Percentiles rank a stretch among this genome's conserved stretches.
Conservation (phyloP, 2,888 invertebrate genomes). For the Scaptodrosophila latifasciaeformis region DNA sequence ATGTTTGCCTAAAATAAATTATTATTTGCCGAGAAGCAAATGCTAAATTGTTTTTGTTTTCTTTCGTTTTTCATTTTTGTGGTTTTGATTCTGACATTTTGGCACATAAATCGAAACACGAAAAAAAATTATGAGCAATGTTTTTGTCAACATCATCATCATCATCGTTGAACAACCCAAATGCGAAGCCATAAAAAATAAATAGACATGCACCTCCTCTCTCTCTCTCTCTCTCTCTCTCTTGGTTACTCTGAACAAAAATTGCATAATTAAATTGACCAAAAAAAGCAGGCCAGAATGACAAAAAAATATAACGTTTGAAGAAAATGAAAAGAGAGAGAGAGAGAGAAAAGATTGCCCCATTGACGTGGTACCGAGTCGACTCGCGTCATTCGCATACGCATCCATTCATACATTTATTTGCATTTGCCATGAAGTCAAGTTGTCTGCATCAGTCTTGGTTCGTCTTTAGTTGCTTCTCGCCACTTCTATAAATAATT, state of each 20-base stretch:
- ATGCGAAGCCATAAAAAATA: conserved; percentile 16
- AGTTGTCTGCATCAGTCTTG: conserved; percentile 33
- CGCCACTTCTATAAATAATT: conserved; percentile 65
- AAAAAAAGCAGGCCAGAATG: conserved; percentile 46
- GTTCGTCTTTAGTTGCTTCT: conserved; percentile 9
- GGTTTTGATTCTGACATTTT: conserved; percentile 48
- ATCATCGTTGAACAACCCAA: conserved; percentile 4
- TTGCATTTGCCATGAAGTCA: conserved; percentile 38
- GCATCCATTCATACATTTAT: conserved; percentile 40
- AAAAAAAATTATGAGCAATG: conserved; percentile 23
- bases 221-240: too few relatives aligned
- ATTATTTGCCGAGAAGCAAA: conserved; percentile 32
- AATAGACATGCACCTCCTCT: conserved; percentile 4
- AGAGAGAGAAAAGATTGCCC: conserved; percentile 3
- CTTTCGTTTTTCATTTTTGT: neutral
- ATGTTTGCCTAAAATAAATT: conserved; percentile 24
- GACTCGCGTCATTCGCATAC: conserved; percentile 32
- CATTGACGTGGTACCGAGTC: conserved; percentile 18
- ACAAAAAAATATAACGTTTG: neutral
- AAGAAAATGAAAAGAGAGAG: conserved; percentile 1
- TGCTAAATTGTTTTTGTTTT: too few relatives aligned
- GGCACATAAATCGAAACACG: conserved; percentile 51
- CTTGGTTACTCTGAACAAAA: conserved; percentile 13
- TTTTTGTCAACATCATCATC: too few relatives aligned
- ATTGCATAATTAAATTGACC: conserved; percentile 63